Evolutionary conservation across 2,797 vertebrate genomes (phyloP).

Genomic region (Anniella stebbinsi): DNA sequence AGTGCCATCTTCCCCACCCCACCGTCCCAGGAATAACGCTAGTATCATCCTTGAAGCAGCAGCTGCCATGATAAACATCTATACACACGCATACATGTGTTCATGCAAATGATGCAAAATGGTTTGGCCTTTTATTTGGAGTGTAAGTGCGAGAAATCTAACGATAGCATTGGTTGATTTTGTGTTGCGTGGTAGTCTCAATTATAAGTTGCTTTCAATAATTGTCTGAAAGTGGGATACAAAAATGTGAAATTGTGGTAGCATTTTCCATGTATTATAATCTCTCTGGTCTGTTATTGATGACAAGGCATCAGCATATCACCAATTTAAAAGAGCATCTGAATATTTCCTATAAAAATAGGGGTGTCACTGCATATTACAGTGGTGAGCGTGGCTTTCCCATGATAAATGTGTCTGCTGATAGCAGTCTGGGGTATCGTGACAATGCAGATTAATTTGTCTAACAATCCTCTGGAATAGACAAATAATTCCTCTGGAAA

Average conservation of each 20-base stretch:
- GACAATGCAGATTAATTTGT: conserved; percentile 1
- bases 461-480: neutral
- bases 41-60: neutral
- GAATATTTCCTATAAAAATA: neutral
- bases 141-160: neutral
- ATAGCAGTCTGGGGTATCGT: neutral
- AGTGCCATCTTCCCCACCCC: too few species aligned
- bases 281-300: neutral
- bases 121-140: neutral
- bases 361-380: neutral
- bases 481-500: too few species aligned
- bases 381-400: neutral
- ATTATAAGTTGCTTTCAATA: neutral
- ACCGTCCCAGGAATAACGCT: neutral
- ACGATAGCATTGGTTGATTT: neutral
- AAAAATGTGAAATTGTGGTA: neutral
- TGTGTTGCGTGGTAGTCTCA: neutral
- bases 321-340: neutral
- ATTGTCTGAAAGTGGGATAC: neutral
- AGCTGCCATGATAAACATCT: neutral
- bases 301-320: neutral
- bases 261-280: neutral
- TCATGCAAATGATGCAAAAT: neutral
- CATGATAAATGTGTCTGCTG: neutral
- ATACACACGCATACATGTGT: too few species aligned